These are phyloP conservation scores for Chondrosia reniformis DNA, from an alignment of 37 sponge, comb jelly and placozoan species.

Conservation along the genomic window DNA sequence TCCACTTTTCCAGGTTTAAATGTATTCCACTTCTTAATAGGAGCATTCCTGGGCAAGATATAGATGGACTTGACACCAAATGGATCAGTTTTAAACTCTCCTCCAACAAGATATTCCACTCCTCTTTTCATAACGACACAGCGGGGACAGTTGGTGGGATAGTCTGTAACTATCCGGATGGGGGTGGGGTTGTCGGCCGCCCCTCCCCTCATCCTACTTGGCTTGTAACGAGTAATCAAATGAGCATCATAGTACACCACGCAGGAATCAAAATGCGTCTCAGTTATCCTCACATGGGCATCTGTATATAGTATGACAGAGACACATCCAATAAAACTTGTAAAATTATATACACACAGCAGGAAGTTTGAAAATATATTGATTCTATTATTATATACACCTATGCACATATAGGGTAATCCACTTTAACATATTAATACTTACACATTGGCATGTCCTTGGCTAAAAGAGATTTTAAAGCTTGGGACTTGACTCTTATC, in stretches of 20 bases:
- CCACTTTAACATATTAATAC: too few species aligned
- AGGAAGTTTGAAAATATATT: too few species aligned
- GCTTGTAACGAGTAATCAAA: background rate
- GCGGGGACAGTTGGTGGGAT: background rate
- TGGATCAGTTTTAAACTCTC: background rate
- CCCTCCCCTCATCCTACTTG: background rate
- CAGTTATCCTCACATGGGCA: background rate
- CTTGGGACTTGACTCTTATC: background rate
- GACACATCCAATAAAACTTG: too few species aligned
- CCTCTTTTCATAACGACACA: slow-evolving; percentile 3
- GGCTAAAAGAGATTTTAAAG: too few species aligned
- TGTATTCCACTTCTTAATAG: slow-evolving; percentile 2
- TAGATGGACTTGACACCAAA: background rate
- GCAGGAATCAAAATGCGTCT: background rate
- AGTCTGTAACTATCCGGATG: background rate
- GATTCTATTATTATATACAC: background rate
- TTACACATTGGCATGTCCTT: background rate
- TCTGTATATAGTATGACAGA: too few species aligned
- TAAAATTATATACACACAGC: too few species aligned
- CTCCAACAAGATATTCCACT: background rate
- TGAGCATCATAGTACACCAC: background rate
- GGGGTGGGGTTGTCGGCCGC: background rate
- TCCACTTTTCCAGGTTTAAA: too few species aligned
- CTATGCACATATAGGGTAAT: background rate
- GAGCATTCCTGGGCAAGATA: background rate